Evolutionary conservation across 2,113 vertebrate species (phyloP).

Genomic region (Merops nubicus): DNA sequence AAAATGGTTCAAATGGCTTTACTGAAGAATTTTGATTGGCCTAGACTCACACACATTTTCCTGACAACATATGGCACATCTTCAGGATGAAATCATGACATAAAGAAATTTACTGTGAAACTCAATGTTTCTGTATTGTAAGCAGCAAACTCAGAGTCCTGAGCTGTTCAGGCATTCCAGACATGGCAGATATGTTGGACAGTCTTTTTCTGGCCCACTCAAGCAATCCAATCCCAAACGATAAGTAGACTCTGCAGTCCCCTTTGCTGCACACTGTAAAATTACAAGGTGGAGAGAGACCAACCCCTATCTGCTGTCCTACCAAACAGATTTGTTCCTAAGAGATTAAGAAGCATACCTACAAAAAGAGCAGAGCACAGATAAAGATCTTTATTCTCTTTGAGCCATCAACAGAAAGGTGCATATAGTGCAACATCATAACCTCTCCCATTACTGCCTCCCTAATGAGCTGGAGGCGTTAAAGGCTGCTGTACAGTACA

Average conservation of each 20-base stretch:
- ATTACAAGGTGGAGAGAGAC: not conserved
- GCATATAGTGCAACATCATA: not conserved
- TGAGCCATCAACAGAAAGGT: not conserved
- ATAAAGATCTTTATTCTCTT: not conserved
- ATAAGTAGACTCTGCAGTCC: not conserved
- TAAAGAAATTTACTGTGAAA: not conserved
- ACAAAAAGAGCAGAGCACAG: not conserved
- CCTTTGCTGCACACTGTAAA: not conserved
- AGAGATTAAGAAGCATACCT: not conserved
- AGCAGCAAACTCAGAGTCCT: not conserved
- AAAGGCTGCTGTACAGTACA: not conserved
- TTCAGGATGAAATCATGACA: not conserved
- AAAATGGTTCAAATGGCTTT: not conserved
- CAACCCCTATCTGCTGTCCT: not conserved
- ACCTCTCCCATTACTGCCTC: not conserved
- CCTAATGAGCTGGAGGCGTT: not conserved
- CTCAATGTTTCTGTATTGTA: not conserved
- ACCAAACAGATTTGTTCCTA: not conserved
- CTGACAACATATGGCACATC: not conserved
- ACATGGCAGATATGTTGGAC: accelerated
- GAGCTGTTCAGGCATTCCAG: not conserved
- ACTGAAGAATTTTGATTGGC: not conserved
- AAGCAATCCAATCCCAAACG: not conserved
- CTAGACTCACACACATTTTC: not conserved
- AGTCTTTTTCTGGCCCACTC: not conserved